Evolutionary conservation across 37 sponge, comb jelly and placozoan species (phyloP).

Genomic region (Theonella swinhoei): DNA sequence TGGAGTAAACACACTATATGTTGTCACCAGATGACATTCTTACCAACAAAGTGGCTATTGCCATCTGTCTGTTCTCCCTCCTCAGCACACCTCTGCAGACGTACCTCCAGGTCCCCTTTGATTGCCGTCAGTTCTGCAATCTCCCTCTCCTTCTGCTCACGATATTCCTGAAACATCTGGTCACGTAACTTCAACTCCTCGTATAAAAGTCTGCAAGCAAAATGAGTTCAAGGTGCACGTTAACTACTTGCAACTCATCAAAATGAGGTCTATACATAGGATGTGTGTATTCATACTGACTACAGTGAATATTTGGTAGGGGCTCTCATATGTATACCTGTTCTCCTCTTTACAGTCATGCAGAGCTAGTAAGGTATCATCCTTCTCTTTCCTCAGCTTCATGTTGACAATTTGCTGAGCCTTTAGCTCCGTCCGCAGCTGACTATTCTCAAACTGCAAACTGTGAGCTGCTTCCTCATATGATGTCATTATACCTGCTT

Average conservation of each 20-base stretch:
- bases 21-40: neutral
- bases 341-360: neutral
- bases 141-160: slow-evolving; percentile 48
- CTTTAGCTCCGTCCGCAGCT: slow-evolving; percentile 27
- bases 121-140: slow-evolving; percentile 23
- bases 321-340: too few species aligned
- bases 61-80: neutral
- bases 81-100: neutral
- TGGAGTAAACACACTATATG: neutral
- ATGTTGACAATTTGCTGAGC: slow-evolving; percentile 34
- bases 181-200: slow-evolving; percentile 42
- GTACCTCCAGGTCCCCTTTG: slow-evolving; percentile 48
- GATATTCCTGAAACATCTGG: slow-evolving; percentile 22
- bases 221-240: too few species aligned
- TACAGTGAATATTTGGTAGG: too few species aligned
- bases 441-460: neutral
- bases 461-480: neutral
- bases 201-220: slow-evolving; percentile 16
- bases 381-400: slow-evolving; percentile 44
- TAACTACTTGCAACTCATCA: too few species aligned
- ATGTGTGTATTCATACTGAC: too few species aligned
- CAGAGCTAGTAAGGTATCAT: neutral
- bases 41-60: neutral
- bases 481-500: too few species aligned
- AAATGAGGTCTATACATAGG: too few species aligned